Evolutionary conservation across 2,888 invertebrate genomes (phyloP), one percentile per base, ranked within the genome.

Genomic region (Pycnomerus fuliginosus): DNA sequence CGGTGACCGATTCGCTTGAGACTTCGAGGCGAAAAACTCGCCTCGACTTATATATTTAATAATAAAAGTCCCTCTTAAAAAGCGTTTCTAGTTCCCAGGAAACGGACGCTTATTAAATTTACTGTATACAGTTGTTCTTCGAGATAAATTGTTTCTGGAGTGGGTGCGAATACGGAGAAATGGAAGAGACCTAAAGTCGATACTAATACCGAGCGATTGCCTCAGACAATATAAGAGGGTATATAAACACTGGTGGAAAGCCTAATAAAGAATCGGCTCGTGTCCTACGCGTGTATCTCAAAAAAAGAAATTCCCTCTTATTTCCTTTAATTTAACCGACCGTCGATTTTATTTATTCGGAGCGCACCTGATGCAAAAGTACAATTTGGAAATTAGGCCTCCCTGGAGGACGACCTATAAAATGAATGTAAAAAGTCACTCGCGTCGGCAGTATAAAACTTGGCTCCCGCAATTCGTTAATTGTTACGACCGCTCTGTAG

Each of bases 1-100:
- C 52, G 46, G 49, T 35, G 41, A 34, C 30, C 33, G 46, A 52
- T 43, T 46, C 52, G 28, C 52, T 33, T 28, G 53, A 53, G 53
- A 50, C 42, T 38, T 36, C 14, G 16, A 29, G 31, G 48, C 44
- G 40, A 49, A 52, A 52, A 43, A 51, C 41, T 42, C 23, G 37
- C 22, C 25, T 25, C 12, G 28, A 8, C 20, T 27, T 23, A 22
- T 14, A 34, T 39, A 41, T 41, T 41, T 41, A 41, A 41, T 41
- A 41, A 41, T 41, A 41, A 32, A 41, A 41, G 20, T 12, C 16
- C 20, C 16, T 34, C 20, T 30, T 32, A 27, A 24, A 22, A 12
- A 22, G 33, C 34, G 40, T 28, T 15, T 27, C 27, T 41, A 12
- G 23, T 27, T 37, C 14, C 20, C 17, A 16, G 15, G 28, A 28